These are phyloP conservation scores for Drosophila ironensis DNA, from an alignment of 1,140 invertebrate species.

Conservation along the genomic window DNA sequence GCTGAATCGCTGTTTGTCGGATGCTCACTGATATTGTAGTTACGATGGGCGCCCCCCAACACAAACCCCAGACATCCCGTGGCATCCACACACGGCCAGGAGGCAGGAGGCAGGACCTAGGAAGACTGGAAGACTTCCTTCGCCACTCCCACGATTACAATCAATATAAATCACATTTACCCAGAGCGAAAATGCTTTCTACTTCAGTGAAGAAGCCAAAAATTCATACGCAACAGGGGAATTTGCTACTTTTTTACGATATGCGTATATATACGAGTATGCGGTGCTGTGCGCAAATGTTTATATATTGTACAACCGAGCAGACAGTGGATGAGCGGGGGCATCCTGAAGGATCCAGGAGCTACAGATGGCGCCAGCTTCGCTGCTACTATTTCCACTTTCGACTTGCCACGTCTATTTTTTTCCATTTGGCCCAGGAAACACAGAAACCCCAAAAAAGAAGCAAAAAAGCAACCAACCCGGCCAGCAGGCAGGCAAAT, in stretches of 20 bases:
- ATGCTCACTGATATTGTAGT: slow-evolving; percentile 64
- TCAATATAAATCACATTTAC: slow-evolving; percentile 81
- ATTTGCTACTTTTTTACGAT: slow-evolving; percentile 63
- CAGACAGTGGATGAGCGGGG: slow-evolving; percentile 17
- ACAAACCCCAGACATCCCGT: no score
- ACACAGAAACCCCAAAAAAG: slow-evolving; percentile 18
- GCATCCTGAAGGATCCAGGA: neutral
- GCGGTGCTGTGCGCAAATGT: slow-evolving; percentile 34
- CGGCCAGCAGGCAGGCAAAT: slow-evolving; percentile 50
- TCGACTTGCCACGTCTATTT: slow-evolving; percentile 71
- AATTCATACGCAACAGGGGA: slow-evolving; percentile 80
- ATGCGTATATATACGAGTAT: slow-evolving; percentile 18
- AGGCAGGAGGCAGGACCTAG: no score
- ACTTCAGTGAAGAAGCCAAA: slow-evolving; percentile 72
- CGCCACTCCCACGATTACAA: slow-evolving; percentile 73
- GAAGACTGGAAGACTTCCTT: slow-evolving; percentile 1
- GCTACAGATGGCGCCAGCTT: slow-evolving; percentile 26
- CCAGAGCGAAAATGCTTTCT: slow-evolving; percentile 80
- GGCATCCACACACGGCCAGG: neutral
- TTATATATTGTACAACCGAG: slow-evolving; percentile 64
- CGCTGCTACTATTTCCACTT: slow-evolving; percentile 40
- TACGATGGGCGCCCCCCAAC: slow-evolving; percentile 28
- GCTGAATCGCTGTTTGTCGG: slow-evolving; percentile 60
- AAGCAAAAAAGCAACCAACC: slow-evolving; percentile 18
- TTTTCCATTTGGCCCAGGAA: slow-evolving; percentile 72